These are phyloP conservation scores for Lathamus discolor DNA, from an alignment of 2,113 vertebrate species.

Conservation along the genomic window DNA sequence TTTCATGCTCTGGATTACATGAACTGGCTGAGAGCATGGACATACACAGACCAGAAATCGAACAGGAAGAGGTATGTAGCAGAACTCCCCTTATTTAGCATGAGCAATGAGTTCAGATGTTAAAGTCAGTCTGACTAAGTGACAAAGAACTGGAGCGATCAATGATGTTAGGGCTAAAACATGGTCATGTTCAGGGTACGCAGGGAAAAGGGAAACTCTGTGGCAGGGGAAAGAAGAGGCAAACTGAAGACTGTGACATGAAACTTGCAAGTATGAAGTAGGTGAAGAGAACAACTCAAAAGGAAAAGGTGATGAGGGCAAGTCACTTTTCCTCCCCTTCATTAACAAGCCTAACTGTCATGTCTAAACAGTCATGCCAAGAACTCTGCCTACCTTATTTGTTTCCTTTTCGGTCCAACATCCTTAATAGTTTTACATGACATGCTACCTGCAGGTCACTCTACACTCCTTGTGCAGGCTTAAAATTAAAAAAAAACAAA, in stretches of 20 bases:
- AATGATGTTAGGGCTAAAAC: not conserved
- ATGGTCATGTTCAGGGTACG: accelerated
- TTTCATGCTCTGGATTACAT: not conserved
- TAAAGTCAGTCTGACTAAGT: not conserved
- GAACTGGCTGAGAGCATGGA: not conserved
- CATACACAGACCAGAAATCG: not conserved
- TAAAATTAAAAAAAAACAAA: not conserved
- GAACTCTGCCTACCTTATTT: not conserved
- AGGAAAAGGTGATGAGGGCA: not conserved
- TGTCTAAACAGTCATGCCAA: not conserved
- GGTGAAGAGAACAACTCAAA: not conserved
- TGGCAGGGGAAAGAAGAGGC: not conserved
- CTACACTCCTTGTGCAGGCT: not conserved
- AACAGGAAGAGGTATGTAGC: not conserved
- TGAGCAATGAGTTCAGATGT: not conserved
- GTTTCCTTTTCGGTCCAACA: not conserved
- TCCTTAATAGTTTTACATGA: not conserved
- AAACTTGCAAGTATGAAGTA: not conserved
- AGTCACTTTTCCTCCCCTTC: accelerated
- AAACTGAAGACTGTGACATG: not conserved
- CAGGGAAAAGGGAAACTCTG: not conserved
- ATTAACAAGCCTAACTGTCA: not conserved
- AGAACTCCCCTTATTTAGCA: not conserved
- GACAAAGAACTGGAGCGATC: not conserved
- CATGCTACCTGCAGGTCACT: not conserved